These are phyloP conservation scores for Hyposoter dolosus DNA, from an alignment of 2,888 invertebrate genomes.

Conservation along the genomic window DNA sequence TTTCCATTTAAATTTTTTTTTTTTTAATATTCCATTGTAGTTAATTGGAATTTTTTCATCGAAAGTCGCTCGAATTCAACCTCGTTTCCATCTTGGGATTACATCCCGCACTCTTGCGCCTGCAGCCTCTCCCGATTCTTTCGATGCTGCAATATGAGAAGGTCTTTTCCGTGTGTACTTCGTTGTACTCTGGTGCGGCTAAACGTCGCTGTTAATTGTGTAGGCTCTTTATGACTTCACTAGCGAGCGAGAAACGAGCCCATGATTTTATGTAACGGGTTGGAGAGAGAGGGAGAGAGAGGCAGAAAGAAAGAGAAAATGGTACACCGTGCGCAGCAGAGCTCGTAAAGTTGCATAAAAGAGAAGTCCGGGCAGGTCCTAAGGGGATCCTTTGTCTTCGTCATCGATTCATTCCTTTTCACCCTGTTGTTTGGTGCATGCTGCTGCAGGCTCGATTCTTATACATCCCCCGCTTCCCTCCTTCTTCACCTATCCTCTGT, in stretches of 20 bases:
- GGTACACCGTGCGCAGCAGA: constrained; percentile 27
- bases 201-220: constrained; percentile 71
- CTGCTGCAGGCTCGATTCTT: constrained; percentile 21
- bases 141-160: background rate
- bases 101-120: background rate
- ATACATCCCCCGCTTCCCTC: background rate
- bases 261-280: constrained; percentile 27
- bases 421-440: constrained; percentile 39
- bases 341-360: constrained; percentile 70
- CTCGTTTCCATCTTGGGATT: background rate
- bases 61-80: background rate
- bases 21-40: background rate
- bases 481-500: background rate
- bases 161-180: background rate
- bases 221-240: constrained; percentile 69
- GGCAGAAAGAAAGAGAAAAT: background rate
- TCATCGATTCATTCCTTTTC: constrained; percentile 71
- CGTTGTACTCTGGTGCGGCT: constrained; percentile 47
- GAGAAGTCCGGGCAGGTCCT: constrained; percentile 67
- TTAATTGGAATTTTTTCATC: background rate
- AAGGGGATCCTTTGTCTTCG: constrained; percentile 72
- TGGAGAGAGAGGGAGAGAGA: constrained; percentile 17
- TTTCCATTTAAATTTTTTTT: background rate
- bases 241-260: constrained; percentile 44
- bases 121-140: background rate